phyloP scores from a whole-genome alignment of 2,113 vertebrate genomes.

The Cynoglossus semilaevis region DNA sequence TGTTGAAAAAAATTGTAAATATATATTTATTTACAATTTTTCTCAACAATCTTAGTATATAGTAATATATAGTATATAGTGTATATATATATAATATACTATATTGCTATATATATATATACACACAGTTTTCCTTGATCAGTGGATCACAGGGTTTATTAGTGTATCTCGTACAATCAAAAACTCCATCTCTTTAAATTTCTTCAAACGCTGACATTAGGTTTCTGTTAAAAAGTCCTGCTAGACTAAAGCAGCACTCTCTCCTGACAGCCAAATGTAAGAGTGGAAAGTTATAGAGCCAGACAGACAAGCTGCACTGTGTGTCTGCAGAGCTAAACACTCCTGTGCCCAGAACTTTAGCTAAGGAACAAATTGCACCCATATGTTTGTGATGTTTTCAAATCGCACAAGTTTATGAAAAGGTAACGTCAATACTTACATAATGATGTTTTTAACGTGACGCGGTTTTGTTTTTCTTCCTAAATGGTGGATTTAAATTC shows the following conservation, averaged over 20 bases:
- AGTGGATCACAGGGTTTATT: too few species aligned
- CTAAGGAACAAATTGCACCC: constrained; percentile 46
- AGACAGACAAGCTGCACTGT: constrained; percentile 6
- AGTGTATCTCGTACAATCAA: constrained; percentile 2
- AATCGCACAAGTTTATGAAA: constrained; percentile 24
- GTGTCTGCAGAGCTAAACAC: constrained; percentile 31
- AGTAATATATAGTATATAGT: too few species aligned
- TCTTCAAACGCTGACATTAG: neutral
- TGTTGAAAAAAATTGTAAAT: too few species aligned
- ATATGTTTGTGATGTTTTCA: constrained; percentile 34
- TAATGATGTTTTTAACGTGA: constrained; percentile 2
- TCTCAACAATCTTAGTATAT: too few species aligned
- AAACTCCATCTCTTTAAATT: neutral
- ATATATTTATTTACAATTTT: too few species aligned
- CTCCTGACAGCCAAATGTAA: neutral
- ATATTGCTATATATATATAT: too few species aligned
- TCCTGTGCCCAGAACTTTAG: constrained; percentile 39
- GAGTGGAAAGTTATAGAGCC: constrained; percentile 29
- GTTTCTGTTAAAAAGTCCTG: neutral
- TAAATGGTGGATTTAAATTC: constrained; percentile 27
- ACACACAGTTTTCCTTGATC: too few species aligned
- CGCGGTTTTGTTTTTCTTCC: constrained; percentile 6
- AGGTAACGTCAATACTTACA: constrained; percentile 21
- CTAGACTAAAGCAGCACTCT: constrained; percentile 17
- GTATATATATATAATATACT: too few species aligned